Evolutionary conservation across 2,797 vertebrate genomes (phyloP).

Genomic region (Falco berigora): DNA sequence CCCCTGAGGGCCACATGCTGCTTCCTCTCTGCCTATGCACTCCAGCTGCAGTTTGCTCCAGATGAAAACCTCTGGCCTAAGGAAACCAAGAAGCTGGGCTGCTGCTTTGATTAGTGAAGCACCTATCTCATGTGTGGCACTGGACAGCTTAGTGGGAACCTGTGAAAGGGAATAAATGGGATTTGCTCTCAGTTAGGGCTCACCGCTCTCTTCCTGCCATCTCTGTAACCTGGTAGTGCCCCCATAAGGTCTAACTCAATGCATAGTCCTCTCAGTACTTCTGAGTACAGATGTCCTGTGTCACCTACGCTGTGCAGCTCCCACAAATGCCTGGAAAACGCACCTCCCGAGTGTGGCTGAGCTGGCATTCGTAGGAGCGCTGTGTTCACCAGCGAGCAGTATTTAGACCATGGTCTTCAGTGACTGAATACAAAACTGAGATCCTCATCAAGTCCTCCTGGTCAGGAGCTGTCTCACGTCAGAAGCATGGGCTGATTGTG

Average conservation of each 20-base stretch:
- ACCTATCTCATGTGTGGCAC: background rate
- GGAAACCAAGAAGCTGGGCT: background rate
- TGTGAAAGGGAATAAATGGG: background rate
- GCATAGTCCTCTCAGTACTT: background rate
- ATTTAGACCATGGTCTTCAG: background rate
- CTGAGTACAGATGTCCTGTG: background rate
- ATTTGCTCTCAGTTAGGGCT: background rate
- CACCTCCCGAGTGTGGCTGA: background rate
- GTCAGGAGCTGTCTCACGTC: background rate
- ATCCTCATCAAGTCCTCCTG: background rate
- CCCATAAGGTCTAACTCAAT: too few relatives aligned
- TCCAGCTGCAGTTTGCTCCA: background rate
- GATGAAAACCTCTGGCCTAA: background rate
- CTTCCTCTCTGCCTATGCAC: background rate
- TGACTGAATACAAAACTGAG: background rate
- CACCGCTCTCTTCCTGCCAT: rapidly evolving
- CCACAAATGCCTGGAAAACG: background rate
- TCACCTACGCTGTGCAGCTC: background rate
- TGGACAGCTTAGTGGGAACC: background rate
- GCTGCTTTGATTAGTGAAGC: background rate
- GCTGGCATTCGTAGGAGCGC: background rate
- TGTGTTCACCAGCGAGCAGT: background rate
- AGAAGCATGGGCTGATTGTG: background rate
- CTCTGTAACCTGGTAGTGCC: background rate
- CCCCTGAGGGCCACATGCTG: background rate